Base-by-base conservation (phyloP, 2,888 invertebrate species). In the Philereme transversata region DNA sequence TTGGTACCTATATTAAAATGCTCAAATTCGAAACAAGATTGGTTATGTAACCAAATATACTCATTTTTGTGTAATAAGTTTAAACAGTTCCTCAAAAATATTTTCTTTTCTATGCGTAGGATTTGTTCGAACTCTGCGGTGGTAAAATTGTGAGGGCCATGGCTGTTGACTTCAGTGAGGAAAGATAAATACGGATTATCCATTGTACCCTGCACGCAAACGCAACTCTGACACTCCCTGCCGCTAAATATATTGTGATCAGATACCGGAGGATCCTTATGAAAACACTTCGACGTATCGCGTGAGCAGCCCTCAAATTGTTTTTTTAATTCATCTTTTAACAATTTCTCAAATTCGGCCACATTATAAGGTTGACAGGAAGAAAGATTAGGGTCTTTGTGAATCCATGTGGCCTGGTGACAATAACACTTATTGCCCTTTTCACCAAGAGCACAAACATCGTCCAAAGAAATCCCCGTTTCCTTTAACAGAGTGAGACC, bases 391-490 rank as follows among this genome's bases (percentile, higher is more conserved):
- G 11, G 10, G 49, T 62, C 35, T 7, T 36, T 55, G 9, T 50
- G 50, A 22, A 22, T 57, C 4, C 34, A 36, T 8, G 40, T 48
- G 38, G 49, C 38, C 22, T 47, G 51, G 41, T 36, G 46, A 9
- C 56, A 56, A 34, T 10, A 11, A 56, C 36, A 41, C 10, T 41
- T 9, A 43, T 59, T 38, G 35, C 36, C 50, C 1, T 52, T 43
- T 22, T 56, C 52, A 34, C 45, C 22, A 5, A 49, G 46, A 33
- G 63, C 56, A 49, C 52, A 63, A 43, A 63, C 60, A 5, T 63
- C 63, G 36, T 63, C 56, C 38, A 63, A 49, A 22, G 59, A 53
- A 11, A 63, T 52, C 5, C 59, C 63, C n/a, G 59, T 56, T 9
- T 58, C 52, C 44, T 56, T 63, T 10, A 63, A 50, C 9, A 60